Evolutionary conservation across 2,888 invertebrate genomes (phyloP).

Genomic region (Deilephila elpenor): DNA sequence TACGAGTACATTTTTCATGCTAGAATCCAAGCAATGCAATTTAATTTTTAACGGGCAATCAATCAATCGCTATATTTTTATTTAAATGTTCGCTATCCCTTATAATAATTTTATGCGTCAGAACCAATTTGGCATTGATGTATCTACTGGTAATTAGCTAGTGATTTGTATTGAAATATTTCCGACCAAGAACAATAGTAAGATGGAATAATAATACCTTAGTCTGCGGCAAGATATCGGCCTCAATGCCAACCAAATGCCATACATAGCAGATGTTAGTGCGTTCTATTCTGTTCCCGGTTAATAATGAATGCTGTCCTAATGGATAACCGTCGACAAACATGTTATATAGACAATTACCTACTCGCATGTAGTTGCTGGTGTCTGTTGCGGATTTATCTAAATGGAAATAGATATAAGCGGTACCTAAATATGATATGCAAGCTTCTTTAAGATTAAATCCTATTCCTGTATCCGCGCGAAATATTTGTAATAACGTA

Average conservation of each 20-base stretch:
- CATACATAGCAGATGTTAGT: not conserved
- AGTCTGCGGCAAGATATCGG: not conserved
- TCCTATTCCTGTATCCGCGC: no score
- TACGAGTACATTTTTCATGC: no score
- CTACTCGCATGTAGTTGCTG: not conserved
- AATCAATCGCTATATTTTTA: no score
- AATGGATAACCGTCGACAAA: not conserved
- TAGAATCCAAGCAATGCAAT: no score
- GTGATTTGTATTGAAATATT: slow-evolving; percentile 8
- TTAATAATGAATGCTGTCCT: slow-evolving; percentile 8
- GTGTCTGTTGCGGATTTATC: not conserved
- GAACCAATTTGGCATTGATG: no score
- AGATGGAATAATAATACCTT: slow-evolving; percentile 7
- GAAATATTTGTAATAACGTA: no score
- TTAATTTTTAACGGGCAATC: no score
- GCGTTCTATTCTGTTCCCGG: not conserved
- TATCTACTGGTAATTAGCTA: no score
- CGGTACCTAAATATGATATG: not conserved
- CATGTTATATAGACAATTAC: not conserved
- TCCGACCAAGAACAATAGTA: not conserved
- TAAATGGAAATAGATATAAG: not conserved
- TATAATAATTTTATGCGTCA: no score
- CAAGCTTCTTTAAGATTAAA: no score
- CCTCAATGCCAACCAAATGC: slow-evolving; percentile 18
- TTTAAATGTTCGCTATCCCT: no score